Percentiles rank a stretch among this genome's conserved stretches.
These are phyloP conservation scores for Dromiciops gliroides DNA, from an alignment of 2,113 vertebrate genomes.

Conservation along the genomic window DNA sequence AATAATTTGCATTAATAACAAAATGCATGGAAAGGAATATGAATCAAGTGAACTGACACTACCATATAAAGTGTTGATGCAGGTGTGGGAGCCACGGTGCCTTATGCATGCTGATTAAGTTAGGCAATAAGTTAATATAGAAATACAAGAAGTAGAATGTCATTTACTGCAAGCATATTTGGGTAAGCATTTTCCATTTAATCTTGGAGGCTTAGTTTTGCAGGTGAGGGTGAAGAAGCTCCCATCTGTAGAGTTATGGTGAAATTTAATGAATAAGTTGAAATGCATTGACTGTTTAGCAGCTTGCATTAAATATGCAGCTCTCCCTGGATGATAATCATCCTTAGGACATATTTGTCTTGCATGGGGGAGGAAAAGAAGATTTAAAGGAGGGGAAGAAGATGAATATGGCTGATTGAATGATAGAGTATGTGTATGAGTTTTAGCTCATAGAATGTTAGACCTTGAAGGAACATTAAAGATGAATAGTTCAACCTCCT, in stretches of 20 bases:
- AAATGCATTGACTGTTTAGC: slow-evolving; percentile 15
- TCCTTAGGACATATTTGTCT: slow-evolving; percentile 34
- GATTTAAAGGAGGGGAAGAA: slow-evolving; percentile 27
- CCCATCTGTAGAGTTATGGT: slow-evolving; percentile 8
- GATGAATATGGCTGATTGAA: neutral
- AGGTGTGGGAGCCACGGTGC: slow-evolving; percentile 73
- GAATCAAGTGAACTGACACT: slow-evolving; percentile 50
- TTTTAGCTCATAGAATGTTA: neutral
- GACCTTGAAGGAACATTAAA: slow-evolving; percentile 54
- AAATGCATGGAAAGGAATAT: slow-evolving; percentile 56
- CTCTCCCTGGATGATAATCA: slow-evolving; percentile 41
- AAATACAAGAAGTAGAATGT: slow-evolving; percentile 58
- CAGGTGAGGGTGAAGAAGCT: slow-evolving; percentile 59
- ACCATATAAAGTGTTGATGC: slow-evolving; percentile 47
- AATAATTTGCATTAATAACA: slow-evolving; percentile 70
- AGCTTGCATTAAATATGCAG: slow-evolving; percentile 21
- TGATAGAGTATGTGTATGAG: neutral
- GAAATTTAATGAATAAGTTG: slow-evolving; percentile 52
- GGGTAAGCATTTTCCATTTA: slow-evolving; percentile 62
- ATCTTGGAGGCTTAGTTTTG: slow-evolving; percentile 61
- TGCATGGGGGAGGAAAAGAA: neutral
- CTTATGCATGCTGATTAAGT: slow-evolving; percentile 78
- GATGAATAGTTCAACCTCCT: slow-evolving; percentile 36
- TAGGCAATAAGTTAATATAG: slow-evolving; percentile 62
- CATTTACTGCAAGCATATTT: slow-evolving; percentile 66